These are phyloP conservation scores for Steinernema scapterisci DNA, from an alignment of 2,888 invertebrate genomes.

Conservation along the genomic window DNA sequence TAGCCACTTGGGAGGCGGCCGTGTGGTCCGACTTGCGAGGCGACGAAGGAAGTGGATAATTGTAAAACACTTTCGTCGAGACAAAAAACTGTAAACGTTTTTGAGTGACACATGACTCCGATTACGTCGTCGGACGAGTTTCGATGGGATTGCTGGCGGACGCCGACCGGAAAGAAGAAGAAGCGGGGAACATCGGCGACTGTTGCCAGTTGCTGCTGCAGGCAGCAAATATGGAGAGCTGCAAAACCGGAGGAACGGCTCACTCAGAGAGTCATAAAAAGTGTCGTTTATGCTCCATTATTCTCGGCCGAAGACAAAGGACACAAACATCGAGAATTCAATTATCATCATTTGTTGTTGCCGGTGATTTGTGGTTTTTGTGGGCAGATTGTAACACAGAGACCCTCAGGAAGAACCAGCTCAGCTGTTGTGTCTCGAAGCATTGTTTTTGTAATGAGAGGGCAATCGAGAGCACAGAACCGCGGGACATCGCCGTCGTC, in stretches of 20 bases:
- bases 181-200: neutral
- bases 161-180: no score
- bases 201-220: neutral
- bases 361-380: no score
- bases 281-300: neutral
- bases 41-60: neutral
- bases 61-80: neutral
- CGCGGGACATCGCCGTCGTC: neutral
- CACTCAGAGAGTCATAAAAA: neutral
- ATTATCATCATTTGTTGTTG: no score
- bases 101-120: conserved; percentile 15
- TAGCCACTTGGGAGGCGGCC: neutral
- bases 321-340: neutral
- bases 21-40: neutral
- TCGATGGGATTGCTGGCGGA: neutral
- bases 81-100: neutral
- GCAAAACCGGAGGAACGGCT: neutral
- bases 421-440: neutral
- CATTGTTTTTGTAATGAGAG: neutral
- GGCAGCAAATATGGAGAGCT: neutral
- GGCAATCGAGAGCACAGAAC: neutral
- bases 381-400: no score
- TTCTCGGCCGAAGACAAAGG: neutral
- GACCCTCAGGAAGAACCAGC: neutral
- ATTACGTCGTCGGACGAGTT: neutral